Evolutionary conservation across 2,797 vertebrate species (phyloP).

Genomic region (Emys orbicularis): DNA sequence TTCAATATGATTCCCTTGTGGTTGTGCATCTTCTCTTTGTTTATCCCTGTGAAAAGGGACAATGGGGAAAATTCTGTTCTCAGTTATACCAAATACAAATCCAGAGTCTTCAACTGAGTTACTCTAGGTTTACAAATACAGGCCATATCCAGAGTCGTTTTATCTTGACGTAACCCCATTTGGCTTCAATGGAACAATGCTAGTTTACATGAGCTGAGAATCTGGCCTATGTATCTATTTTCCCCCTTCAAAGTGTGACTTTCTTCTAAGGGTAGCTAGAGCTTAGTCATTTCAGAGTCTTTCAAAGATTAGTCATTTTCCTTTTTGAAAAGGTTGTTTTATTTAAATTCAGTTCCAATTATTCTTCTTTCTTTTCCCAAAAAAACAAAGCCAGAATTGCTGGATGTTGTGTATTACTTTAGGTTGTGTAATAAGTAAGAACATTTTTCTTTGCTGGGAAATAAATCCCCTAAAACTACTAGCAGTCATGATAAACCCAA

Average conservation of each 20-base stretch:
- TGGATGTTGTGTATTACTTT: not conserved
- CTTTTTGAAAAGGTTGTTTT: not conserved
- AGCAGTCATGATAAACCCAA: not conserved
- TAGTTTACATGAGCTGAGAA: not conserved
- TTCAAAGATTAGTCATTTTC: not conserved
- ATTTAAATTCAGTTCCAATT: not conserved
- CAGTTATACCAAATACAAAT: not conserved
- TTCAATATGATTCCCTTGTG: not conserved
- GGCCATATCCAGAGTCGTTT: not conserved
- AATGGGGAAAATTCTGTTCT: not conserved
- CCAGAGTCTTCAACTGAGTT: not conserved
- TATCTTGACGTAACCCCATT: not conserved
- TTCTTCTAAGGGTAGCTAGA: not conserved
- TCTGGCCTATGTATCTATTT: not conserved
- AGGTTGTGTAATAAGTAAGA: not conserved
- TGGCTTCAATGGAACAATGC: not conserved
- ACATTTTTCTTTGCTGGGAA: not conserved
- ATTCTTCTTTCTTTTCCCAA: not conserved
- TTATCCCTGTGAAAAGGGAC: not conserved
- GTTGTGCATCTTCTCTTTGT: fast-evolving
- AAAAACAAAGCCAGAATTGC: not conserved
- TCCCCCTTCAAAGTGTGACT: not conserved
- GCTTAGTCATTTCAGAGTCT: not conserved
- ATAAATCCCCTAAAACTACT: not conserved
- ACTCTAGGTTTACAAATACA: not conserved